Evolutionary conservation across 1,140 invertebrate genomes (phyloP).

Genomic region (Acromyrmex charruanus): DNA sequence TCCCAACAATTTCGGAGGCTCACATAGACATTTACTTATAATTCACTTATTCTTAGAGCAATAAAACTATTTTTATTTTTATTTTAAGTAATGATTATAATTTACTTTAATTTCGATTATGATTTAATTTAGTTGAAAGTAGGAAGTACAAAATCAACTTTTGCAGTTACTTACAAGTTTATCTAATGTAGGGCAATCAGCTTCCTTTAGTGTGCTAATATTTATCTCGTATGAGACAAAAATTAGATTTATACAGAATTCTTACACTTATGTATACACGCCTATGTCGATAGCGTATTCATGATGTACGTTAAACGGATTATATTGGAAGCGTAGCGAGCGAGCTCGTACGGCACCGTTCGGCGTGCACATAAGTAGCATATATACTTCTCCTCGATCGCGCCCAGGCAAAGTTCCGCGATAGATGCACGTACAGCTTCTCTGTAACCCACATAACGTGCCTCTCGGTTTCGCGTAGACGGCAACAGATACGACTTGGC

Average conservation of each 20-base stretch:
- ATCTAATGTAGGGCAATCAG: neutral
- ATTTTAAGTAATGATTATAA: neutral
- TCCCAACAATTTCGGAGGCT: too few relatives aligned
- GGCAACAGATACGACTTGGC: constrained; percentile 74
- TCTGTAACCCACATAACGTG: constrained; percentile 49
- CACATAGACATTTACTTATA: too few relatives aligned
- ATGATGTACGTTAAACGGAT: constrained; percentile 17
- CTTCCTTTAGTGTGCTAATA: neutral
- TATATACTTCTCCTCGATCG: neutral
- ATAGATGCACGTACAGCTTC: constrained; percentile 33
- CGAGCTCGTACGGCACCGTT: neutral
- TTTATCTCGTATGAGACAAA: neutral
- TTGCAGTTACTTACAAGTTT: neutral
- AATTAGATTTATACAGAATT: neutral
- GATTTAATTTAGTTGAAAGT: neutral
- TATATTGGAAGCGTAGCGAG: neutral
- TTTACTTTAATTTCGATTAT: neutral
- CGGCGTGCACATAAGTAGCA: neutral
- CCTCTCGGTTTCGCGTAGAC: constrained; percentile 28
- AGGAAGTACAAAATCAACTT: neutral
- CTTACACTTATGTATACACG: neutral
- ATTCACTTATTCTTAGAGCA: too few relatives aligned
- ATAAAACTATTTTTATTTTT: too few relatives aligned
- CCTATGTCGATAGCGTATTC: neutral
- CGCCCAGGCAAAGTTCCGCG: constrained; percentile 30